Evolutionary conservation across 2,113 vertebrate species (phyloP), one percentile per base, ranked within the genome.

Genomic region (Aspidoscelis tigris): DNA sequence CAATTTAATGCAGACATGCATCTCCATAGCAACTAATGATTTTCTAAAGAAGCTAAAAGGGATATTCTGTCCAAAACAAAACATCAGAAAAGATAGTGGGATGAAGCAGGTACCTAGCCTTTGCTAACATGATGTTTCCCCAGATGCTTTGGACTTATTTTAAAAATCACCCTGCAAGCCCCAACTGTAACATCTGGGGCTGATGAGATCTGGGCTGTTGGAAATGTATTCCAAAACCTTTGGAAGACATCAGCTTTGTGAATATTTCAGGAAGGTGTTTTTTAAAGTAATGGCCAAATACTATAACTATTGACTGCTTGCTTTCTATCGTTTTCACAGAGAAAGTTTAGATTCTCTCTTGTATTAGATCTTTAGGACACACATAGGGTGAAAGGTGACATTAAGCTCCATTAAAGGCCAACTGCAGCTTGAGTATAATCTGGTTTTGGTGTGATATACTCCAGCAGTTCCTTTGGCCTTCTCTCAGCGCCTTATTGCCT

Each of bases 21-120:
- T 90, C 90, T 88, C 91, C 79, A 73, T 82, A 85, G 91, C 83
- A 78, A 90, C 86, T 84, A 24, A 83, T 66, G 55, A 84, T 92
- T 91, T 82, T 84, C 81, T 86, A 80, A 20, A 33, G 73, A 74
- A 81, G 83, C 81, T 87, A 75, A 87, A 89, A 58, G 86, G 87
- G 81, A 89, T 86, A 80, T 81, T 88, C 80, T 89, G 80, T 84
- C 84, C 85, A 78, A 84, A 75, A 26, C 73, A 24, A 22, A 65
- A 43, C 39, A 78, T 33, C 39, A 12, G 55, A 85, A 69, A 0
- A 16, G 26, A 72, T 73, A 78, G 7, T 5, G 5, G 43, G 11
- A 44, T 61, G 18, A 61, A 61, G 18, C 58, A 5, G 33, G 33
- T 43, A 4, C 14, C 18, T 58, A 58, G 10, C 55, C 55, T 58